Conservation (phyloP, 2,888 invertebrate species). For the Latrodectus hesperus region DNA sequence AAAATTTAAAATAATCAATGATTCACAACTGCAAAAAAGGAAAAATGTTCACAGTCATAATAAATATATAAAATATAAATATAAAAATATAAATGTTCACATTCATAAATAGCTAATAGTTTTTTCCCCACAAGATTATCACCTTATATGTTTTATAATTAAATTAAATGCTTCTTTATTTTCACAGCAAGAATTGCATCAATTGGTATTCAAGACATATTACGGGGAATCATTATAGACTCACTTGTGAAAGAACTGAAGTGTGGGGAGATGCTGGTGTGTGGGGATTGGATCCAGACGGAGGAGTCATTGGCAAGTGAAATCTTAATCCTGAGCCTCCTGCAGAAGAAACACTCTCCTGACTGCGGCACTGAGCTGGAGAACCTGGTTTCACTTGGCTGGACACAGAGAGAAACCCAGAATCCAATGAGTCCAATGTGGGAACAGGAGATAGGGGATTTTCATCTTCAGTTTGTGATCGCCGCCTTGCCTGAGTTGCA, state of each 20-base stretch:
- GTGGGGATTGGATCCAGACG: conserved; percentile 86
- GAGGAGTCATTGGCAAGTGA: conserved; percentile 89
- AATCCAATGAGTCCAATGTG: conserved; percentile 82
- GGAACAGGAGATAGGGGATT: conserved; percentile 93
- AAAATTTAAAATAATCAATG: too few species aligned
- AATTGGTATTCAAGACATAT: too few species aligned
- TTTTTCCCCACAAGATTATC: too few species aligned
- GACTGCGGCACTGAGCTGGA: conserved; percentile 71
- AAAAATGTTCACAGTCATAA: too few species aligned
- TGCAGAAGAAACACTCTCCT: conserved; percentile 73
- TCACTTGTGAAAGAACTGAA: conserved; percentile 75
- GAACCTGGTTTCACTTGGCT: conserved; percentile 71
- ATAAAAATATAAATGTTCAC: too few species aligned
- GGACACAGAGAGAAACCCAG: conserved; percentile 73
- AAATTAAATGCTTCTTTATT: too few species aligned
- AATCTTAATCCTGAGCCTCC: conserved; percentile 78
- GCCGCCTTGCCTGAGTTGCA: conserved; percentile 83
- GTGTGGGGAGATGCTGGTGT: conserved; percentile 89
- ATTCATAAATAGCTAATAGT: too few species aligned
- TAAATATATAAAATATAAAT: too few species aligned
- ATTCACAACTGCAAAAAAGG: too few species aligned
- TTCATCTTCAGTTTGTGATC: conserved; percentile 94
- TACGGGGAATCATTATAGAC: too few species aligned
- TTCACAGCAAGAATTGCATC: too few species aligned
- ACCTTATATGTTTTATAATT: too few species aligned